Base-by-base conservation (phyloP, 2,797 vertebrate genomes). In the Paramormyrops hopkinsi region DNA sequence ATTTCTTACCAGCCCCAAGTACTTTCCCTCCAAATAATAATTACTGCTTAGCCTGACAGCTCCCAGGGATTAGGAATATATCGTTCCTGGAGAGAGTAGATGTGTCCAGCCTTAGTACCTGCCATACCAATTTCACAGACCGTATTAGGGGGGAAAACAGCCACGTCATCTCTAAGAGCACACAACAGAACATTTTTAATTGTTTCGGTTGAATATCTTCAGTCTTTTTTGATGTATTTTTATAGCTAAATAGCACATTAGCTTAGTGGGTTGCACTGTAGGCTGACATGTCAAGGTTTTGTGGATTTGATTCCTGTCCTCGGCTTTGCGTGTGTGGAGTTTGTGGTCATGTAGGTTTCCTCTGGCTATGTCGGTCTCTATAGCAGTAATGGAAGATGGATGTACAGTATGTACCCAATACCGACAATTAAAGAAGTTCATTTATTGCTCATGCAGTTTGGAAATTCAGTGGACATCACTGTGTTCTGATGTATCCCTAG, bases 51-150 rank as follows among this genome's bases (percentile, higher is more conserved):
- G 90, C 90, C 79, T 90, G 82, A 90, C 56, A 90, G 88, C 29
- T 56, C 88, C 69, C 88, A 89, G 88, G 90, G 90, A 90, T 90
- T 88, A 90, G 48, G 79, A 89, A 86, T 89, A 48, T 88, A 90
- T 89, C 51, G 76, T 62, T 54, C 29, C 56, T 51, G 59, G 76
- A 87, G 79, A 89, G 48, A 86, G 85, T 22, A 86, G 84, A 59
- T 87, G 65, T 89, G 83, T 87, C 88, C 84, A 33, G 84, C n/a
- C 62, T 89, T 17, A 37, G 50, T 29, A 51, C 44, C 73, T 87
- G 88, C 59, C 90, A 90, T 89, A 37, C 84, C 88, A 87, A 89
- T 90, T 90, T 90, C 65, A 89, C 84, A 88, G 69, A 14, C 14
- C 53, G 85, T 22, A 83, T 89, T 56, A 83, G 69, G 8, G 50